Conservation (phyloP, 2,888 invertebrate genomes). For the Chalcis sispes region DNA sequence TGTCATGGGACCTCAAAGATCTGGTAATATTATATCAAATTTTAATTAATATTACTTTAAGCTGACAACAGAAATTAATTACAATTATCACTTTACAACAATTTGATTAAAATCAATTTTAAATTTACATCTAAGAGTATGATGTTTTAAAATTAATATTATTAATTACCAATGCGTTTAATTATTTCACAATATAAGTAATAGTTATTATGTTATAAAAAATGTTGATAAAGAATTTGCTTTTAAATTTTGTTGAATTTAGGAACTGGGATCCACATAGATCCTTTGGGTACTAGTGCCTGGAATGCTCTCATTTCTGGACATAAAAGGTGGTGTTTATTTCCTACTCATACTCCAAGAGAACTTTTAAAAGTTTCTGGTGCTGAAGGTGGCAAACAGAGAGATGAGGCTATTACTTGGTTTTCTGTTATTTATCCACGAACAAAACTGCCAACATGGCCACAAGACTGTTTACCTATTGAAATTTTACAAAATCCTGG, state of each 20-base stretch:
- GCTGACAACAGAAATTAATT: no score
- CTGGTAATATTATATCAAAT: conserved; percentile 79
- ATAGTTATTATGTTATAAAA: no score
- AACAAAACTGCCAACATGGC: conserved; percentile 93
- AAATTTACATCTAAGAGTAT: not conserved
- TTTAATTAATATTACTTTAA: no score
- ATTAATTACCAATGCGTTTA: no score
- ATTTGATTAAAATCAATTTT: not conserved
- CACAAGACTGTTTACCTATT: conserved; percentile 92
- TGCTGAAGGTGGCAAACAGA: conserved; percentile 95
- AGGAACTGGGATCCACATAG: conserved; percentile 97
- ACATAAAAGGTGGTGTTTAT: conserved; percentile 98
- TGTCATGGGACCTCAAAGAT: conserved; percentile 98
- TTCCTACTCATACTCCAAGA: conserved; percentile 97
- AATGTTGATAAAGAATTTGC: no score
- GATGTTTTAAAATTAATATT: no score
- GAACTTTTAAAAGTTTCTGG: conserved; percentile 96
- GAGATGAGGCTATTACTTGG: conserved; percentile 99
- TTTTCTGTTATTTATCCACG: conserved; percentile 96
- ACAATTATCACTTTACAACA: no score
- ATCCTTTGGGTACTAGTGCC: conserved; percentile 98
- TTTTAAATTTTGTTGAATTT: conserved; percentile 16
- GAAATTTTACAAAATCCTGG: conserved; percentile 97
- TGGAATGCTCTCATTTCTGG: conserved; percentile 98
- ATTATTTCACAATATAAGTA: no score